A percentile compares a stretch with the other conserved stretches of the same genome.
Conservation (phyloP, 2,113 vertebrate species). For the Ibidorhyncha struthersii region DNA sequence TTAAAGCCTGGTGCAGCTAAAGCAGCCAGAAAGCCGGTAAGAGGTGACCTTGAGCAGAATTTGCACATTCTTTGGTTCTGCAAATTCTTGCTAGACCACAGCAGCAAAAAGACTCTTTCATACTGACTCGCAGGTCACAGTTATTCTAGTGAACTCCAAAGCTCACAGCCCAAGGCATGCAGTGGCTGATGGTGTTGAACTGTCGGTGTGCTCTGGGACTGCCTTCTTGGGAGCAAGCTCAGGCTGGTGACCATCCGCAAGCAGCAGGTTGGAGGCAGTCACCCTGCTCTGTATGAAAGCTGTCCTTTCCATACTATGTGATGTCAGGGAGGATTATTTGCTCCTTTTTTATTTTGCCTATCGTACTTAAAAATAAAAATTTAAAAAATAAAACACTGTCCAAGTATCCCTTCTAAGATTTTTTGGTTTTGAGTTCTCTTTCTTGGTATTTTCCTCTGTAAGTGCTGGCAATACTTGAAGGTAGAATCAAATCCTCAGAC, state of each 20-base stretch:
- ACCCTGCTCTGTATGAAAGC: not conserved
- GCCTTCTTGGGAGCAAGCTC: not conserved
- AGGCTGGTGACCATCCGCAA: not conserved
- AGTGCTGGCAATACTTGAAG: not conserved
- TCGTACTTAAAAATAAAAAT: not conserved
- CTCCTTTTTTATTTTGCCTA: not conserved
- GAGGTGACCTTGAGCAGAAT: not conserved
- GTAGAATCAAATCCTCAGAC: not conserved
- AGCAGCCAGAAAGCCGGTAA: not conserved
- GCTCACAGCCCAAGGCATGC: not conserved
- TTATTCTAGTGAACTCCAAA: not conserved
- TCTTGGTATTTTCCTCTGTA: not conserved
- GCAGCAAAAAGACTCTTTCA: not conserved
- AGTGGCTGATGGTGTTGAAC: not conserved
- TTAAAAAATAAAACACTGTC: not conserved
- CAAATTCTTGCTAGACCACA: not conserved
- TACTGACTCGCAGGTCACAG: not conserved
- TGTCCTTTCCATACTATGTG: not conserved
- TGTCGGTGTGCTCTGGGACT: not conserved
- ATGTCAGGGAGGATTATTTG: not conserved
- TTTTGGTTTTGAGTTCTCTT: not conserved
- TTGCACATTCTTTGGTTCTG: not conserved
- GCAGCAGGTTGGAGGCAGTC: not conserved
- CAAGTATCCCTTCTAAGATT: not conserved
- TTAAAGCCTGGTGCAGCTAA: not conserved